Base-by-base conservation (phyloP, 2,888 invertebrate species). In the Orthosia gothica region DNA sequence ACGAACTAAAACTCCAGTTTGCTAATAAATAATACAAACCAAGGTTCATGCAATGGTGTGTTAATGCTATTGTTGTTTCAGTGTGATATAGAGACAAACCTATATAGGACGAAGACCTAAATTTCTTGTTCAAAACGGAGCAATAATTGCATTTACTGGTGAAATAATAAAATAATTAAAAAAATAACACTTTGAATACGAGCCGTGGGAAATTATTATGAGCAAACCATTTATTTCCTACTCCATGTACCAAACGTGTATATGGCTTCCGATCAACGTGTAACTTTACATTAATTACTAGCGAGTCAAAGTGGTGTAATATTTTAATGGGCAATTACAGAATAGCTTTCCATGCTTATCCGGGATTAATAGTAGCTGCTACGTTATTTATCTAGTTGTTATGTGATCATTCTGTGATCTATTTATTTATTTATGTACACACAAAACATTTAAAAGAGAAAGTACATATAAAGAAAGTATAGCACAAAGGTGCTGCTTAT, bases 261-360 rank as follows among this genome's bases (percentile, higher is more conserved):
- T 63, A 74, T 63, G 74, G 82, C 79, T 82, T 82, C 82, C 74
- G 79, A 82, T 82, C 82, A 82, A 79, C 81, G 71, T 79, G 82
- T 82, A 82, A 82, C 79, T 82, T 82, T 79, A 79, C 82, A 82
- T 82, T 82, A 82, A 82, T 82, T 82, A 72, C 82, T 57, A 52
- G 63, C 66, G 62, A 79, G 45, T 79, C 69, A 72, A 74, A 82
- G 79, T 82, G 82, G 79, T 82, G 79, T 82, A 74, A 82, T 74
- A 82, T 82, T 82, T 82, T 82, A 82, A 82, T 74, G 47, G 82
- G 79, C 82, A 82, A 82, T 82, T 82, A 82, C 63, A 61, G 69
- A 72, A 82, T 82, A 79, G 68, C 62, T 82, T 74, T 47, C 55
- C 57, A 50, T 82, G 71, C 71, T 74, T 79, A 78, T 67, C 62